phyloP scores from a whole-genome alignment of 37 sponge, comb jelly and placozoan genomes.

The Amphimedon queenslandica region DNA sequence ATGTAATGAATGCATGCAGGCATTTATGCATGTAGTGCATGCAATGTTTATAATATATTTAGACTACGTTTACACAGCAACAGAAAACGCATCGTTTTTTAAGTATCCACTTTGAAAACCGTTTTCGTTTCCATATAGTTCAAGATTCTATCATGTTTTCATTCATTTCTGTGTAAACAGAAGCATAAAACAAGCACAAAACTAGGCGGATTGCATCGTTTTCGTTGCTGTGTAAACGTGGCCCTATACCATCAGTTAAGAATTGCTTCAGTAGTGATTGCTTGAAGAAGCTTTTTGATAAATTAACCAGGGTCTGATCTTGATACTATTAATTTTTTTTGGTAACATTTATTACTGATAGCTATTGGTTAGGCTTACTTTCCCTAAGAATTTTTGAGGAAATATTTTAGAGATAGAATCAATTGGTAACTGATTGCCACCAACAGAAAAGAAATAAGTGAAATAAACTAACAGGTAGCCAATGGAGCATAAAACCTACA shows the following conservation, averaged over 20 bases:
- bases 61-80: too few relatives aligned
- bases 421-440: slow-evolving; percentile 38
- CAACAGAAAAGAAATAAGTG: slow-evolving; percentile 48
- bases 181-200: too few relatives aligned
- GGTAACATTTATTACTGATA: not conserved
- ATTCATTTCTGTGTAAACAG: too few relatives aligned
- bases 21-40: too few relatives aligned
- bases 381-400: slow-evolving; percentile 12
- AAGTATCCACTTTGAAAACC: too few relatives aligned
- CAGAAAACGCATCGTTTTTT: too few relatives aligned
- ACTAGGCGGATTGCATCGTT: too few relatives aligned
- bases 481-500: slow-evolving; percentile 58
- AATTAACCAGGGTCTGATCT: not conserved
- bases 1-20: too few relatives aligned
- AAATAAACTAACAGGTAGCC: slow-evolving; percentile 50
- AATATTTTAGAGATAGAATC: slow-evolving; percentile 26
- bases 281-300: slow-evolving; percentile 81
- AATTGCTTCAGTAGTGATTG: slow-evolving; percentile 91
- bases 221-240: too few relatives aligned
- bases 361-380: not conserved
- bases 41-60: too few relatives aligned
- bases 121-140: too few relatives aligned
- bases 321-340: not conserved
- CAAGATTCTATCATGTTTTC: too few relatives aligned
- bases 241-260: slow-evolving; percentile 91